Evolutionary conservation across 2,888 invertebrate species (phyloP).

Genomic region (Microplitis deprimator): DNA sequence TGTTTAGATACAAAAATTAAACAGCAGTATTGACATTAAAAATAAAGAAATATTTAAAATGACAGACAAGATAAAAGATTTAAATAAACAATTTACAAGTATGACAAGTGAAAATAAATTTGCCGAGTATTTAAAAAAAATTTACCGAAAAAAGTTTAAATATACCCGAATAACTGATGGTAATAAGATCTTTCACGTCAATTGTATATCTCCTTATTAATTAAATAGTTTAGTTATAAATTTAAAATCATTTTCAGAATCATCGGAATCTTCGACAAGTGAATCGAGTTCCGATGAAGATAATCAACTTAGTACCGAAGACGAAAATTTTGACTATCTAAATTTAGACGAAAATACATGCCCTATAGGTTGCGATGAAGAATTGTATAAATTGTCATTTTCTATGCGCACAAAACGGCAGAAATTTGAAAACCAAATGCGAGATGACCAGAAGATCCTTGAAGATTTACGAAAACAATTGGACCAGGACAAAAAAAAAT

Average conservation of each 20-base stretch:
- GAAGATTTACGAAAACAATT: conserved; percentile 76
- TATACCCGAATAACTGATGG: conserved; percentile 77
- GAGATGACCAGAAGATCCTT: conserved; percentile 75
- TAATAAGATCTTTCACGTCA: conserved; percentile 60
- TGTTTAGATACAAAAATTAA: conserved; percentile 47
- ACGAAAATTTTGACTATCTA: conserved; percentile 16
- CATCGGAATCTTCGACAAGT: conserved; percentile 73
- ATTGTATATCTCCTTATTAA: too few species aligned
- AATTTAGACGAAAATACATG: conserved; percentile 80
- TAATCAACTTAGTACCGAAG: conserved; percentile 75
- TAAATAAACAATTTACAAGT: conserved; percentile 75
- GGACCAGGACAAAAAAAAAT: conserved; percentile 75
- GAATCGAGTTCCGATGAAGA: conserved; percentile 71
- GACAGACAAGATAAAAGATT: conserved; percentile 71
- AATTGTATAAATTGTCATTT: conserved; percentile 80
- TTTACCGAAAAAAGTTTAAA: conserved; percentile 88
- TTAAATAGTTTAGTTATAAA: too few species aligned
- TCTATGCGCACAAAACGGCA: conserved; percentile 76
- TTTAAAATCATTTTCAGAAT: not conserved
- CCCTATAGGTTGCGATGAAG: conserved; percentile 80
- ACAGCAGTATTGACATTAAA: conserved; percentile 72
- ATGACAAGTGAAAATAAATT: conserved; percentile 82
- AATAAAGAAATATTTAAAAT: conserved; percentile 70
- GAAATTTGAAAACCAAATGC: conserved; percentile 74
- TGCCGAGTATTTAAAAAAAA: conserved; percentile 82